Evolutionary conservation across 2,113 vertebrate species (phyloP).

Genomic region (Parus major): DNA sequence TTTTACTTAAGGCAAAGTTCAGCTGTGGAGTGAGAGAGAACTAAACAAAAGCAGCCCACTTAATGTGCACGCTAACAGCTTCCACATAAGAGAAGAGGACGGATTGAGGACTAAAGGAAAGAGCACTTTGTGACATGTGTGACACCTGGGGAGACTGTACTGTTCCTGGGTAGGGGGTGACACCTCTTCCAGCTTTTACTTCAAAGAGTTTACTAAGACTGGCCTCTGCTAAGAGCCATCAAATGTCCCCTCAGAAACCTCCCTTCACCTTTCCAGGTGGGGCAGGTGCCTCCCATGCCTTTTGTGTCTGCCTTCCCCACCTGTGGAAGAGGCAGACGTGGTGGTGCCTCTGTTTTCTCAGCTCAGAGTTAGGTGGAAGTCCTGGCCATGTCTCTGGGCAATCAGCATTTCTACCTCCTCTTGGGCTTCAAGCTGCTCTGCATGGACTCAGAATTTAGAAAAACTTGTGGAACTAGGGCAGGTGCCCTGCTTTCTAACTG

Average conservation of each 20-base stretch:
- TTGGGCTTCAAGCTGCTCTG: background rate
- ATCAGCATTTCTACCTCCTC: background rate
- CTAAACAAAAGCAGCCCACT: background rate
- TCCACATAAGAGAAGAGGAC: background rate
- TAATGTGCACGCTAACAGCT: background rate
- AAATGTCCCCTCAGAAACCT: background rate
- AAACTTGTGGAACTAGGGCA: background rate
- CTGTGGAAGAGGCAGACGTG: accelerated
- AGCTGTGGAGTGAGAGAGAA: background rate
- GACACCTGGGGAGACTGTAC: accelerated
- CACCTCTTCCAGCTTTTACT: background rate
- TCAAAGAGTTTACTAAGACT: background rate
- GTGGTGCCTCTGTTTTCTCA: background rate
- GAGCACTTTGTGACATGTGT: accelerated
- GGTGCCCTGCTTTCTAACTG: background rate
- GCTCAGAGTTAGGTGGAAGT: background rate
- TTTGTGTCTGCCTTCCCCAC: background rate
- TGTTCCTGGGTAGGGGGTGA: accelerated
- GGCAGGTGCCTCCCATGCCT: background rate
- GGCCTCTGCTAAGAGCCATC: background rate
- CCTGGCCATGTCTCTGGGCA: background rate
- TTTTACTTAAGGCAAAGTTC: background rate
- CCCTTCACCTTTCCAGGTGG: accelerated
- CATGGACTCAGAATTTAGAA: background rate
- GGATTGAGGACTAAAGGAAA: background rate